Percentiles rank a stretch among this genome's conserved stretches.
These are phyloP conservation scores for Pemphredon lugubris DNA, from an alignment of 2,888 invertebrate genomes.

Conservation along the genomic window DNA sequence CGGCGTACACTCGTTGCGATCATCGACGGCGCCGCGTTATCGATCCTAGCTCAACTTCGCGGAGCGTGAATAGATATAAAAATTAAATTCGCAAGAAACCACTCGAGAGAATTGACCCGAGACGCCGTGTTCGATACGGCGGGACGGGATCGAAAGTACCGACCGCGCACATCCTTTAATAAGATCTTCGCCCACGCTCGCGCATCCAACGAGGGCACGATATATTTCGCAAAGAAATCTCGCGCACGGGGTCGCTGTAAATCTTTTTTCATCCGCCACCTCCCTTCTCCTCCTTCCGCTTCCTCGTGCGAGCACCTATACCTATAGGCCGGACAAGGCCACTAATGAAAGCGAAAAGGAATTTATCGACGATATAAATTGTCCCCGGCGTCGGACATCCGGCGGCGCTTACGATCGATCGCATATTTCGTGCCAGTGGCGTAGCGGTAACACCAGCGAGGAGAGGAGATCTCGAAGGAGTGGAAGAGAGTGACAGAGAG, in stretches of 20 bases:
- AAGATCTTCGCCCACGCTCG: not conserved
- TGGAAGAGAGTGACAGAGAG: not conserved
- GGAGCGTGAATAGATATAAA: too few relatives aligned
- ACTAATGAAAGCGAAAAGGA: constrained; percentile 78
- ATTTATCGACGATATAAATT: constrained; percentile 78
- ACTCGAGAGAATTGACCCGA: too few relatives aligned
- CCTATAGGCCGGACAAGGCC: constrained; percentile 60
- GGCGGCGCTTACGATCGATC: constrained; percentile 55
- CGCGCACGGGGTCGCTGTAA: constrained; percentile 53
- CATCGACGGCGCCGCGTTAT: too few relatives aligned
- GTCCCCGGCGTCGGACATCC: constrained; percentile 59
- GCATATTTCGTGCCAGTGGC: not conserved
- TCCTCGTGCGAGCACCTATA: constrained; percentile 5
- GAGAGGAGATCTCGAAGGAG: not conserved
- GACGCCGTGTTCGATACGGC: too few relatives aligned
- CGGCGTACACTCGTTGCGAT: too few relatives aligned
- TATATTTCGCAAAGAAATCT: constrained; percentile 3
- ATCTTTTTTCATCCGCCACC: constrained; percentile 53
- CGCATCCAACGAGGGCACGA: constrained; percentile 1
- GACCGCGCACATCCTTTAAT: too few relatives aligned
- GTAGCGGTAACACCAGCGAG: not conserved
- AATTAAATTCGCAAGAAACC: too few relatives aligned
- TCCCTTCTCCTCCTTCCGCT: constrained; percentile 18
- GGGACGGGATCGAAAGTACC: too few relatives aligned
- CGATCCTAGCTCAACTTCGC: too few relatives aligned